Conservation (phyloP, 2,797 vertebrate species). For the Margarornis squamiger region DNA sequence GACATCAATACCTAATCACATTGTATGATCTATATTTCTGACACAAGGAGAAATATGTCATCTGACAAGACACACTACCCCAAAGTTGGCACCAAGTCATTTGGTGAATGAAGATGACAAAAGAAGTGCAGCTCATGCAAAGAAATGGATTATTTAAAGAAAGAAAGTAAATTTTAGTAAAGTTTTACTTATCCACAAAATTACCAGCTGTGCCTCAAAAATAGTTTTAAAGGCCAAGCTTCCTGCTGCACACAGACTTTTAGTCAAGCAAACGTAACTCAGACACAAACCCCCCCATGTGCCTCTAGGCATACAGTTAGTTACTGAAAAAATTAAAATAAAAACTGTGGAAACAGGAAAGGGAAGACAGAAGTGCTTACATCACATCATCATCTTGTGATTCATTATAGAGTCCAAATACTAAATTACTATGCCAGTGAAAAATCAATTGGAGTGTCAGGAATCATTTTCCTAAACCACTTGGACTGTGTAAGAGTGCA, state of each 20-base stretch:
- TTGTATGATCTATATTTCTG: not conserved
- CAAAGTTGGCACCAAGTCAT: not conserved
- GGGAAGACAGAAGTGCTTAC: not conserved
- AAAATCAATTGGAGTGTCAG: not conserved
- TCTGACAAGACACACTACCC: not conserved
- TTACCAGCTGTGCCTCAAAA: not conserved
- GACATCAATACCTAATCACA: not conserved
- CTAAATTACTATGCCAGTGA: not conserved
- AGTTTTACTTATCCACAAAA: not conserved
- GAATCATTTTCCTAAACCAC: not conserved
- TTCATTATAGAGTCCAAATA: not conserved
- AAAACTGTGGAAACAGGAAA: not conserved
- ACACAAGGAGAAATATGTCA: too few relatives aligned
- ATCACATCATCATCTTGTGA: not conserved
- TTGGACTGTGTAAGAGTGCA: too few relatives aligned
- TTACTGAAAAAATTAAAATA: not conserved
- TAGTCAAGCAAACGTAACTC: not conserved
- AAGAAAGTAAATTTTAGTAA: not conserved
- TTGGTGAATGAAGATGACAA: not conserved
- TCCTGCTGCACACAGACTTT: not conserved
- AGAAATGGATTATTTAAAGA: not conserved
- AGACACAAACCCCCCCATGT: fast-evolving
- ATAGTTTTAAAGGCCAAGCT: not conserved
- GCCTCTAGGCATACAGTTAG: not conserved
- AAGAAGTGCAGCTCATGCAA: not conserved